Evolutionary conservation across 2,888 invertebrate species (phyloP), one percentile per base, ranked within the genome.

Genomic region (Odontocolon sp.): DNA sequence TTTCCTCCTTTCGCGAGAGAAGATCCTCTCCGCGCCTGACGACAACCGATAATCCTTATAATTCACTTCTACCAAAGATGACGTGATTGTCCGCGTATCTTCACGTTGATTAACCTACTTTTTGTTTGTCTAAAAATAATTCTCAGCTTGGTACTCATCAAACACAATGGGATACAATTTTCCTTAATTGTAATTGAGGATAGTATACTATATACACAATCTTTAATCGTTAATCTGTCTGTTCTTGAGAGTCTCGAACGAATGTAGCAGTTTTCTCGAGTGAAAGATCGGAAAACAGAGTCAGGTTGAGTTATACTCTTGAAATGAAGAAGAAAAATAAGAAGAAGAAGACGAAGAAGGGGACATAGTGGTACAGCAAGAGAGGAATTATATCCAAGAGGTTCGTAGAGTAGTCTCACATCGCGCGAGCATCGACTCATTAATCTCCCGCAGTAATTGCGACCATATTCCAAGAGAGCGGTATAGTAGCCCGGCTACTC

Each of bases 401-500:
- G 50, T 71, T 82, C 83, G 84, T 85, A 82, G 84, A 85, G 82
- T 81, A 83, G 84, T 81, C 84, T 81, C 80, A 81, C 85, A 87
- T 85, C 82, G 83, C 85, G 84, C 82, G 83, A 83, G 85, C 86
- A 86, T 86, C 87, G 86, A 83, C 87, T 88, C 87, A 87, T 88
- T 88, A 88, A 88, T 88, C 88, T 88, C 86, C 79, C 64, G 81
- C 82, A 77, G 87, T 87, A 87, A 88, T 88, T 87, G 87, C 87
- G 85, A 87, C 84, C 85, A 86, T 87, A 87, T 87, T 84, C 85
- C 83, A 80, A 84, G 81, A 82, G 84, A 83, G 84, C 82, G 82
- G 81, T 85, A 84, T 84, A 83, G 54, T 64, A 84, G 82, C 81
- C 66, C 73, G 54, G 77, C 82, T 80, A 77, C 80, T 80, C 80